Base-by-base conservation (phyloP, 1,140 invertebrate species). In the Dreissena rostriformis region DNA sequence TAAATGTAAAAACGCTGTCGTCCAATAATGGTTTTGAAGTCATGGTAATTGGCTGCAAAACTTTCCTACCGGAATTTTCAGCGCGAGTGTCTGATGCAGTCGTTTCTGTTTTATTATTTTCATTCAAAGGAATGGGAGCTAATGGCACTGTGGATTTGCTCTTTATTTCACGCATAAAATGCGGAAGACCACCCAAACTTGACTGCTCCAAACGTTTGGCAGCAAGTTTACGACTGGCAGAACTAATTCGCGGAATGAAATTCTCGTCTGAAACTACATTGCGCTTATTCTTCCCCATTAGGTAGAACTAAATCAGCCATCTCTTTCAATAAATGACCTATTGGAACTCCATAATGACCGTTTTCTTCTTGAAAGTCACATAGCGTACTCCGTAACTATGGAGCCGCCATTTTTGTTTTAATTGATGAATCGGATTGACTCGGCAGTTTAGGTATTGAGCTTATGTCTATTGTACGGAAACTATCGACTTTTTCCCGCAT, bases 1-100 rank as follows among this genome's bases (percentile, higher is more conserved):
- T 85, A 86, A 92, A 92, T 53, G 91, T 92, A 77, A 92, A 92
- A 28, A 91, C 84, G 77, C 74, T 89, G 82, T 91, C 87, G 83
- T 92, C 90, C 68, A 90, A 79, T 28, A 86, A 86, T 12, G 82
- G 51, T 80, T 86, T 83, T 22, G 67, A 68, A n/a, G 74, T 85
- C 88, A 88, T 88, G 52, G 53, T 86, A 10, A 77, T 76, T 66
- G 82, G 73, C 78, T 82, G 86, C 65, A 70, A 72, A 51, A 78
- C 67, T 65, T 67, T 63, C 63, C 80, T 74, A 17, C 26, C 57
- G 26, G 68, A 76, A 26, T 79, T 79, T 85, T 63, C 83, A 80
- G 19, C 39, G 39, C 39, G 39, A 39, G 49, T 29, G 51, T 29
- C 72, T 67, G 29, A 55, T 26, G 22, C 66, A 71, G 17, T 15